Evolutionary conservation across 2,797 vertebrate species (phyloP).

Genomic region (Lepus townsendii): DNA sequence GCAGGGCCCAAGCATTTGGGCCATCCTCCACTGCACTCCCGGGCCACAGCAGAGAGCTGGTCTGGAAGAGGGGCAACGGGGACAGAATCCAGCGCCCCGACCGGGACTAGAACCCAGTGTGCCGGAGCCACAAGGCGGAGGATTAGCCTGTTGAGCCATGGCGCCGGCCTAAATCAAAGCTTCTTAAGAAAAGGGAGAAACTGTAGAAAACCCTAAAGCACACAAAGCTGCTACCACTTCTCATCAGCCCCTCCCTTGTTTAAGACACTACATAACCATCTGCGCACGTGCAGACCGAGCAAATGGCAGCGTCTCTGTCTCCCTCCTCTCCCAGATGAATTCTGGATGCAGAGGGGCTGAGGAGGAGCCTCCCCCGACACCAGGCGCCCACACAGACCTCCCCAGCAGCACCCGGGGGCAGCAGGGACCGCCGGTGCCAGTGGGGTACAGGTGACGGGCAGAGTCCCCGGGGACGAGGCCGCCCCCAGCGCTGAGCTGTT

Average conservation of each 20-base stretch:
- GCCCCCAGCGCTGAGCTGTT: neutral
- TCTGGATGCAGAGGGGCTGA: neutral
- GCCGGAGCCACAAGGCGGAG: too few species aligned
- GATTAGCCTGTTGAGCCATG: too few species aligned
- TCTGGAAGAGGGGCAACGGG: too few species aligned
- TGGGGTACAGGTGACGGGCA: neutral
- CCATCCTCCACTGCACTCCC: too few species aligned
- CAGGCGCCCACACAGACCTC: neutral
- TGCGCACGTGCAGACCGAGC: neutral
- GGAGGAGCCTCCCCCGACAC: neutral
- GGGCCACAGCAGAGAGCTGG: too few species aligned
- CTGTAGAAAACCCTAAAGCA: constrained; percentile 48
- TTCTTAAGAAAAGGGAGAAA: neutral
- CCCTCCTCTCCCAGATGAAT: neutral
- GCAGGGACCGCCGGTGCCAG: neutral
- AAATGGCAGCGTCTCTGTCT: too few species aligned
- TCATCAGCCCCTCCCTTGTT: neutral
- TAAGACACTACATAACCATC: neutral
- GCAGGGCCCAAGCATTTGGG: too few species aligned
- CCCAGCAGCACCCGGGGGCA: neutral
- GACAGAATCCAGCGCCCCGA: too few species aligned
- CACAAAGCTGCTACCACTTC: neutral
- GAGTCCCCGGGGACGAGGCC: neutral
- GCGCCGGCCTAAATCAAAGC: constrained; percentile 31
- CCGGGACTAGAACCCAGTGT: too few species aligned